Base-by-base conservation (phyloP, 2,888 invertebrate genomes). In the Xanthia icteritia region DNA sequence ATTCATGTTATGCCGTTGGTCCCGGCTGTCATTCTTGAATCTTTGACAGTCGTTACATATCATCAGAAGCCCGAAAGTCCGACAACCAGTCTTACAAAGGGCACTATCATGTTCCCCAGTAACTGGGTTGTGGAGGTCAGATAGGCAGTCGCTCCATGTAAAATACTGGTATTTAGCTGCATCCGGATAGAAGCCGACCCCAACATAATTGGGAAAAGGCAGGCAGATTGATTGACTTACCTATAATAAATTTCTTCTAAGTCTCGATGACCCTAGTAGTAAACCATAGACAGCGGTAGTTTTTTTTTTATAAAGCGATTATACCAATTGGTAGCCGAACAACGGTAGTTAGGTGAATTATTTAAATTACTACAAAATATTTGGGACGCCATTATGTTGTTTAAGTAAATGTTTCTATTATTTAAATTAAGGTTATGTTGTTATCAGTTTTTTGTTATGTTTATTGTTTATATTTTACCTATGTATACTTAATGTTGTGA, bases 261-360 rank as follows among this genome's bases (percentile, higher is more conserved):
- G 2, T 13, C n/a, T 64, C 36, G 83, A 72, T 45, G 72, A 79
- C 84, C 83, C 79, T 84, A 71, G 39, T 65, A 58, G 60, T 60
- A 71, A 76, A 78, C 72, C 85, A 88, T 85, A 90, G 89, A 92
- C 90, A 92, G 89, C 84, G 79, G 83, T 83, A 82, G 74, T 86
- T 88, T 86, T 87, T 89, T 88, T 89, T 88, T 89, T 86, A 91
- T 91, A 90, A 93, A 92, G 92, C 92, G 85, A 93, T 93, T 92
- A 92, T 79, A 82, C 69, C 77, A 86, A 88, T 86, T 87, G 85
- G 84, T 80, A 60, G 71, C 78, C 82, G 81, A 79, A 84, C 86
- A 84, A 87, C 87, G 83, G 86, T 89, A 85, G 87, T 83, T 81
- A 79, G 76, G 79, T 83, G 84, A 88, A 90, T 92, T 91, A 91